Evolutionary conservation across 2,797 vertebrate species (phyloP).

Genomic region (Pseudochirops cupreus): DNA sequence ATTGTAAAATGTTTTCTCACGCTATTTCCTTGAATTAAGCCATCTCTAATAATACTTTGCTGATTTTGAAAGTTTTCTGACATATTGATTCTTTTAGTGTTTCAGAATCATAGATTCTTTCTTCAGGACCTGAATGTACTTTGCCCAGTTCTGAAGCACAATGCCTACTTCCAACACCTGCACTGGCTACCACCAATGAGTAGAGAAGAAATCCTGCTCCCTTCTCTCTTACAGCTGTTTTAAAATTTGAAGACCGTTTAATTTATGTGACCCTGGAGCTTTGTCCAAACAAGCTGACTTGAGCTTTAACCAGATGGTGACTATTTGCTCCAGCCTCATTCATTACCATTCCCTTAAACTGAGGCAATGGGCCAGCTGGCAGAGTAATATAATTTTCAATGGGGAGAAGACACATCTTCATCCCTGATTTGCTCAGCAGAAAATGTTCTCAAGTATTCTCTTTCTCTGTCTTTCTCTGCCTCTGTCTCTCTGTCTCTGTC

Average conservation of each 20-base stretch:
- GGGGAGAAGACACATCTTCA: constrained; percentile 71
- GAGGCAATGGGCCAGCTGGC: constrained; percentile 83
- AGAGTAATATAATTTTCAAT: constrained; percentile 63
- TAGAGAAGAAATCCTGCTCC: constrained; percentile 8
- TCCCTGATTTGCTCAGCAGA: constrained; percentile 66
- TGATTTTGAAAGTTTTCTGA: constrained; percentile 44
- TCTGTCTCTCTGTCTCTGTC: neutral
- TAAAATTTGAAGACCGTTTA: constrained; percentile 81
- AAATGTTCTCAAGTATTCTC: neutral
- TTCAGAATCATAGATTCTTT: constrained; percentile 47
- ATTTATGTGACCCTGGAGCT: constrained; percentile 84
- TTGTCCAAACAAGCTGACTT: constrained; percentile 86
- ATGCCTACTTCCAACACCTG: constrained; percentile 71
- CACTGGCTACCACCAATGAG: constrained; percentile 42
- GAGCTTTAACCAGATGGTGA: constrained; percentile 90
- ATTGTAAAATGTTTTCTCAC: neutral
- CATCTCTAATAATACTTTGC: constrained; percentile 35
- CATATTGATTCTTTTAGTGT: constrained; percentile 28
- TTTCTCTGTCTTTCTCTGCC: too few species aligned
- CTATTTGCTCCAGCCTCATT: constrained; percentile 88
- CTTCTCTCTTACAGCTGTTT: constrained; percentile 75
- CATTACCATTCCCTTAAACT: constrained; percentile 84
- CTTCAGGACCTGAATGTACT: constrained; percentile 45
- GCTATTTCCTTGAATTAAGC: constrained; percentile 32
- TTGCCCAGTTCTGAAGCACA: constrained; percentile 51